Percentiles rank a stretch among this genome's conserved stretches.
Conservation (phyloP, 2,113 vertebrate genomes). For the Perca fluviatilis region DNA sequence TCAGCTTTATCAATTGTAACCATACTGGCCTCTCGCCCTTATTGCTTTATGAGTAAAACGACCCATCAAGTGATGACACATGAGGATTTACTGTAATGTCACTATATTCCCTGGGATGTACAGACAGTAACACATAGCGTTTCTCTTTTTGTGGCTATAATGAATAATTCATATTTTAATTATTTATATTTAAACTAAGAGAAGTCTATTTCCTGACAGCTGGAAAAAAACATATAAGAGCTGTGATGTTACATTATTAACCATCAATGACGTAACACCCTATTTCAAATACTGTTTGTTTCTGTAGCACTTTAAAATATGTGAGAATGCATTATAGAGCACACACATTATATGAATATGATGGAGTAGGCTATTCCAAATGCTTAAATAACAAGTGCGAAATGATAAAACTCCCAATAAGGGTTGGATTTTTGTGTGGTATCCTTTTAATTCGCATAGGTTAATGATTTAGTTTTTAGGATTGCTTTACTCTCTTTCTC, state of each 20-base stretch:
- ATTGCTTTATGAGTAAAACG: slow-evolving; percentile 17
- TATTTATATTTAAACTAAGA: neutral
- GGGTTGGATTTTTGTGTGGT: neutral
- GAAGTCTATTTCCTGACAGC: neutral
- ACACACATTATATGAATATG: neutral
- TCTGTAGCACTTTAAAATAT: neutral
- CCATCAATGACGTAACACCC: neutral
- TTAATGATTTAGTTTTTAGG: neutral
- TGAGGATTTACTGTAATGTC: neutral
- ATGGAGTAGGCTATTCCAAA: neutral
- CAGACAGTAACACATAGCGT: no score
- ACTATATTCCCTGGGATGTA: neutral
- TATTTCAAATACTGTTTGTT: neutral
- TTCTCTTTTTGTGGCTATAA: neutral
- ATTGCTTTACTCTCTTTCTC: neutral
- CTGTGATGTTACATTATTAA: neutral
- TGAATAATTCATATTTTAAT: neutral
- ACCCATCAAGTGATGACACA: neutral
- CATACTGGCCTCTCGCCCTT: neutral
- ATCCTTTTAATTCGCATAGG: neutral
- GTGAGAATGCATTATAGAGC: neutral
- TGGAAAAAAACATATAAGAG: neutral
- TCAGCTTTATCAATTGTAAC: neutral
- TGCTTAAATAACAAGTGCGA: neutral
- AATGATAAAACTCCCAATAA: neutral